Conservation (phyloP, 2,888 invertebrate species). For the Brachypalpus laphriformis region DNA sequence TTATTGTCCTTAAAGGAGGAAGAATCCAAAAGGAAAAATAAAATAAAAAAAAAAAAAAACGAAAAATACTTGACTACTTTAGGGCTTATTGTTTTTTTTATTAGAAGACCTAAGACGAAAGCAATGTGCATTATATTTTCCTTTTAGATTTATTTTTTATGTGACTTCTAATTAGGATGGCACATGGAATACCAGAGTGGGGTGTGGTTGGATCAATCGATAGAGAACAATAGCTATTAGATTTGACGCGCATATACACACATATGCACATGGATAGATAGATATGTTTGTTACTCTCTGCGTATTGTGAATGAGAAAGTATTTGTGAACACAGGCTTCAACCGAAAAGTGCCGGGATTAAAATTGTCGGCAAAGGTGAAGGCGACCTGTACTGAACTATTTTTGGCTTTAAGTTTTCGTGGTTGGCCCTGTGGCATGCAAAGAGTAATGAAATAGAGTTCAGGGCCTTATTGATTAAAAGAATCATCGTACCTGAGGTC, state of each 20-base stretch:
- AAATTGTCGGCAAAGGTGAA: constrained; percentile 13
- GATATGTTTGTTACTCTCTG: not conserved
- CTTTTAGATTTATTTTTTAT: not conserved
- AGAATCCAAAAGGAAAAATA: constrained; percentile 24
- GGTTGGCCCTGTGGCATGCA: not conserved
- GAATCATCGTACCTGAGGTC: not conserved
- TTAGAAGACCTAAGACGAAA: constrained; percentile 8
- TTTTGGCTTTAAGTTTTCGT: constrained; percentile 1
- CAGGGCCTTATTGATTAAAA: constrained; percentile 18
- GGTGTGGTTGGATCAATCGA: constrained; percentile 55
- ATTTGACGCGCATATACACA: not conserved
- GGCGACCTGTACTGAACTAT: constrained; percentile 18
- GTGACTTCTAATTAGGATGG: constrained; percentile 44
- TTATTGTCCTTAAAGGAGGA: constrained; percentile 32
- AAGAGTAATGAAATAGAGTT: constrained; percentile 2
- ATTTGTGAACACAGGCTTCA: not conserved
- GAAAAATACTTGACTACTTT: constrained; percentile 32
- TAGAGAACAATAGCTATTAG: constrained; percentile 15
- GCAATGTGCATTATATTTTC: not conserved
- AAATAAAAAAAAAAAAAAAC: constrained; percentile 14
- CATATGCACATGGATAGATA: not conserved
- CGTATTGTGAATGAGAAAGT: not conserved
- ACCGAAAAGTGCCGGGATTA: not conserved
- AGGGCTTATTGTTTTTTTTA: constrained; percentile 32
- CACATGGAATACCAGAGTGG: constrained; percentile 8